Percentiles rank a stretch among this genome's conserved stretches.
Conservation (phyloP, 2,113 vertebrate genomes). For the Monopterus albus region DNA sequence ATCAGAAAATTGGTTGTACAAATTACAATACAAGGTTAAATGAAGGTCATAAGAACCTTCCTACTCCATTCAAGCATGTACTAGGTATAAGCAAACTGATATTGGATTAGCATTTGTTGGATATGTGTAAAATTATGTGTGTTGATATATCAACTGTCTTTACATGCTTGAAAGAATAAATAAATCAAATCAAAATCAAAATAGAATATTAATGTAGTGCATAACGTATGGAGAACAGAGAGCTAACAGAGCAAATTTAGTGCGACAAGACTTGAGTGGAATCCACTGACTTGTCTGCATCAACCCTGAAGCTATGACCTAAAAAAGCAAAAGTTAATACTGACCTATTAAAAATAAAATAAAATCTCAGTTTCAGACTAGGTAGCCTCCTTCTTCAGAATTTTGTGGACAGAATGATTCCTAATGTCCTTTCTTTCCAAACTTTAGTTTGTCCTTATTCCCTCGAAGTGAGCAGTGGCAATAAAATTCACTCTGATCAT, state of each 20-base stretch:
- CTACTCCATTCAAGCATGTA: no score
- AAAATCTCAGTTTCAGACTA: not conserved
- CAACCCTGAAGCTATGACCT: not conserved
- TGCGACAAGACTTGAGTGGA: not conserved
- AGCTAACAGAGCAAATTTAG: not conserved
- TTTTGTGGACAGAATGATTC: not conserved
- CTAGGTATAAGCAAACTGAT: no score
- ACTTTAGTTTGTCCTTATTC: not conserved
- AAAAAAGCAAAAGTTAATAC: conserved; percentile 39
- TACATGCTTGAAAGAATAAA: no score
- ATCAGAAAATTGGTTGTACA: not conserved
- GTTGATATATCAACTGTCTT: no score
- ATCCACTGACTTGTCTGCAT: not conserved
- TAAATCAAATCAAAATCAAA: no score
- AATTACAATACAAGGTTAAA: conserved; percentile 5
- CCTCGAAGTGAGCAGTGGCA: not conserved
- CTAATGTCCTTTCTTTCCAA: not conserved
- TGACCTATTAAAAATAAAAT: conserved; percentile 31
- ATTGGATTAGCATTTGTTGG: no score
- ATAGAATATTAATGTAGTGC: not conserved
- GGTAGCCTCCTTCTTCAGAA: not conserved
- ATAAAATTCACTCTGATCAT: not conserved
- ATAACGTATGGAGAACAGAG: not conserved
- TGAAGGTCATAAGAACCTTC: conserved; percentile 26
- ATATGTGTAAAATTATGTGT: no score